phyloP scores from a whole-genome alignment of 2,113 vertebrate species.

The Neomonachus schauinslandi region DNA sequence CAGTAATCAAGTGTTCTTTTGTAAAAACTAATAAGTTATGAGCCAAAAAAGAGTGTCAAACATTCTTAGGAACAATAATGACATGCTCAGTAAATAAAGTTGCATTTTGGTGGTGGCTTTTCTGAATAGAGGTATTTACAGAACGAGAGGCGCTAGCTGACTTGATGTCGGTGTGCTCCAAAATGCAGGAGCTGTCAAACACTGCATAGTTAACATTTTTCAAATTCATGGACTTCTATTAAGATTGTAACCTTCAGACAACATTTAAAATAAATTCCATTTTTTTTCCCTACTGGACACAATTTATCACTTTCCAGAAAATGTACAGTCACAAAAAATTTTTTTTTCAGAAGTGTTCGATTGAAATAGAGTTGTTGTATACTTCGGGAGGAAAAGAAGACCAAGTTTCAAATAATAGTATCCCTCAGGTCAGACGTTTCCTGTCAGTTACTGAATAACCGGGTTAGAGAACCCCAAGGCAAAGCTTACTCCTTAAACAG shows the following conservation, averaged over 20 bases:
- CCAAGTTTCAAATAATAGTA: slow-evolving; percentile 50
- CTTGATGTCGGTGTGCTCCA: neutral
- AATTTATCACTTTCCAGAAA: slow-evolving; percentile 52
- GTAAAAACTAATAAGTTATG: neutral
- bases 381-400: neutral
- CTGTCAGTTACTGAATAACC: slow-evolving; percentile 58
- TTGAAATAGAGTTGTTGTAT: slow-evolving; percentile 42
- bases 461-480: neutral
- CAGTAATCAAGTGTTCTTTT: neutral
- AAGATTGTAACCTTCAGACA: slow-evolving; percentile 56
- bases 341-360: slow-evolving; percentile 41
- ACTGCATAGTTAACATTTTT: neutral
- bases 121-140: neutral
- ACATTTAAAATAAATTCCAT: slow-evolving; percentile 60
- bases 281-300: slow-evolving; percentile 37
- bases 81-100: neutral
- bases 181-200: neutral
- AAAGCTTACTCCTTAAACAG: slow-evolving; percentile 55
- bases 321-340: neutral
- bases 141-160: neutral
- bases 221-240: slow-evolving; percentile 56
- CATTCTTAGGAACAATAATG: neutral
- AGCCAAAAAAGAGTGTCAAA: neutral
- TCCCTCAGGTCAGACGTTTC: slow-evolving; percentile 48
- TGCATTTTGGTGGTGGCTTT: neutral